Evolutionary conservation across 2,113 vertebrate species (phyloP).

Genomic region (Brienomyrus longianalis): DNA sequence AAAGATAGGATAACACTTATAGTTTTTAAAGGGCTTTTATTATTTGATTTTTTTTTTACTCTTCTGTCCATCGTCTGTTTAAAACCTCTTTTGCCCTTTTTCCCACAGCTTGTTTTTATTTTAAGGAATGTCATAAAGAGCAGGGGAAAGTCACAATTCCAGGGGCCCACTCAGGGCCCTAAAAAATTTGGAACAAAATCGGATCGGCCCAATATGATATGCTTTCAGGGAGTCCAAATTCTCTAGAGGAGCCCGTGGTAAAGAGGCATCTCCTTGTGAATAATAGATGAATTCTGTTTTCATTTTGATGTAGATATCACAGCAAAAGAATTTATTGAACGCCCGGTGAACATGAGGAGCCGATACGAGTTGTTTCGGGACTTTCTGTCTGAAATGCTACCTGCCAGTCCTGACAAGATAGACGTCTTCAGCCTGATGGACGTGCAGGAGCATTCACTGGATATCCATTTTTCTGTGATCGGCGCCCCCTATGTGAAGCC

Average conservation of each 20-base stretch:
- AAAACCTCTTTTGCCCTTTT: neutral
- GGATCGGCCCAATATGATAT: neutral
- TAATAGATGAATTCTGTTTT: neutral
- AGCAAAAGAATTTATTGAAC: slow-evolving; percentile 69
- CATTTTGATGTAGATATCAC: slow-evolving; percentile 57
- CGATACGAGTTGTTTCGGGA: slow-evolving; percentile 61
- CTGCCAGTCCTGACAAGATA: slow-evolving; percentile 53
- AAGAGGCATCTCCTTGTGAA: neutral
- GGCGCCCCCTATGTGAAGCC: slow-evolving; percentile 55
- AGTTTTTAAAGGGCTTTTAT: neutral
- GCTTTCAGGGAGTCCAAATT: neutral
- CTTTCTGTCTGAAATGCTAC: slow-evolving; percentile 66
- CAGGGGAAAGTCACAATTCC: neutral
- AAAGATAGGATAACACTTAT: neutral
- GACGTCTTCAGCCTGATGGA: slow-evolving; percentile 65
- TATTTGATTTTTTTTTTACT: neutral
- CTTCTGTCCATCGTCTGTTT: neutral
- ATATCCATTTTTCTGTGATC: slow-evolving; percentile 62
- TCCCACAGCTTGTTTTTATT: neutral
- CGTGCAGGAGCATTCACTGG: slow-evolving; percentile 55
- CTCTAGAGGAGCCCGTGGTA: neutral
- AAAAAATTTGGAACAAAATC: neutral
- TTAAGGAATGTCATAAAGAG: neutral
- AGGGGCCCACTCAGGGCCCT: neutral
- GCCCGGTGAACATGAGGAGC: slow-evolving; percentile 51